A percentile compares a stretch with the other conserved stretches of the same genome.
phyloP scores from a whole-genome alignment of 1,140 invertebrate genomes.

The Drosophila persimilis region DNA sequence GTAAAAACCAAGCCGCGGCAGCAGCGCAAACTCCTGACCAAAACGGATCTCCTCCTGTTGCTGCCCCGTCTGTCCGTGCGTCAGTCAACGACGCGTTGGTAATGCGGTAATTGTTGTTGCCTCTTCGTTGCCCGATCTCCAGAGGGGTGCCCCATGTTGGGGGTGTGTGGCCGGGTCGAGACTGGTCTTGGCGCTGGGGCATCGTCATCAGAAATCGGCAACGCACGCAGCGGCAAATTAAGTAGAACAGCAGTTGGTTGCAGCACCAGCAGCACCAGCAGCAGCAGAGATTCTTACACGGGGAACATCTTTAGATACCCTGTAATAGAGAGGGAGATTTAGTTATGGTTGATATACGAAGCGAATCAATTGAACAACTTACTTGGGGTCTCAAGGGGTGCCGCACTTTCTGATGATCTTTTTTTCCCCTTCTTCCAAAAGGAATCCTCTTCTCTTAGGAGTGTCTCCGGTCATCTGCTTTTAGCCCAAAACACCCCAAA shows the following conservation, averaged over 20 bases:
- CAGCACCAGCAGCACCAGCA: not conserved
- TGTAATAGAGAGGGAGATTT: not conserved
- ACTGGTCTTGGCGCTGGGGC: constrained; percentile 25
- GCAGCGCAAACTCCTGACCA: constrained; percentile 25
- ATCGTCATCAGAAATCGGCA: constrained; percentile 67
- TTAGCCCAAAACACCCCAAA: no score
- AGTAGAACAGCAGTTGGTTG: constrained; percentile 71
- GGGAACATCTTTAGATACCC: constrained; percentile 34
- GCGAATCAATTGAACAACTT: not conserved
- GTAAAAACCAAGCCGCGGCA: constrained; percentile 58
- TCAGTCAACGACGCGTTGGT: constrained; percentile 73
- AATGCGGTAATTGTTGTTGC: constrained; percentile 78
- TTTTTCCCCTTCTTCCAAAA: no score
- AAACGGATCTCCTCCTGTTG: not conserved
- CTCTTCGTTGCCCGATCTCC: constrained; percentile 32
- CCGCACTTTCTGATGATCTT: no score
- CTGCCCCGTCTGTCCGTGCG: constrained; percentile 14
- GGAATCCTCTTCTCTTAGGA: no score
- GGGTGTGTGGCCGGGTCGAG: constrained; percentile 10
- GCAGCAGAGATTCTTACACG: not conserved
- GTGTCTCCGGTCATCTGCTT: no score
- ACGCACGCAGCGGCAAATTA: constrained; percentile 78
- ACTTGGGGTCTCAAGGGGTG: not conserved
- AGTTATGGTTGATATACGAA: not conserved
- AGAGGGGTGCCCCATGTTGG: constrained; percentile 2